A percentile compares a stretch with the other conserved stretches of the same genome.
phyloP scores from a whole-genome alignment of 2,113 vertebrate species.

The Colossoma macropomum region DNA sequence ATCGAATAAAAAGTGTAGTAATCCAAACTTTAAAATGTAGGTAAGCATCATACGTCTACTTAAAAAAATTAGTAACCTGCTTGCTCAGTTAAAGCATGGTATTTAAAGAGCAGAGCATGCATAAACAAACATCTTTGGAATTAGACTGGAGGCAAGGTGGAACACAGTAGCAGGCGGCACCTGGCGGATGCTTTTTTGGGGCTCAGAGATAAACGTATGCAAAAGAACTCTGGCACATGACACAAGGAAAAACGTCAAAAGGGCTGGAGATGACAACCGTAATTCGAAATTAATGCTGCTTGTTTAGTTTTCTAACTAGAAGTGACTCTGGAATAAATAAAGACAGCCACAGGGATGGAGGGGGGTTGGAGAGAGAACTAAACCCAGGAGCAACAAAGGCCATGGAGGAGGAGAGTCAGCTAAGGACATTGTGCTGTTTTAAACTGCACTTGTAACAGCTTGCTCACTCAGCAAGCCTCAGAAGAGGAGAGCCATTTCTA shows the following conservation, averaged over 20 bases:
- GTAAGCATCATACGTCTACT: no score
- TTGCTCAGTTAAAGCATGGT: neutral
- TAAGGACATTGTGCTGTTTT: slow-evolving; percentile 16
- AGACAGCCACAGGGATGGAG: neutral
- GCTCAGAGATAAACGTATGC: slow-evolving; percentile 46
- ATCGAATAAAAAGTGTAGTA: neutral
- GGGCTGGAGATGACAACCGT: no score
- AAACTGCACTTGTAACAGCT: neutral
- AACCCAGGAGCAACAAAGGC: neutral
- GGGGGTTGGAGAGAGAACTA: neutral
- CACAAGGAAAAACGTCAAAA: slow-evolving; percentile 2
- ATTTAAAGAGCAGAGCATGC: slow-evolving; percentile 21
- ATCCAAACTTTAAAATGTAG: neutral
- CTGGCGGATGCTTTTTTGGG: slow-evolving; percentile 1
- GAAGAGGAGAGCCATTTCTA: neutral
- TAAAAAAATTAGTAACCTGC: no score
- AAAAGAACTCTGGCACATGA: slow-evolving; percentile 21
- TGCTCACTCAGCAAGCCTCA: neutral
- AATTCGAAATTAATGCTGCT: slow-evolving; percentile 10
- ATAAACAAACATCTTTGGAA: slow-evolving; percentile 54
- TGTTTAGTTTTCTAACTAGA: slow-evolving; percentile 15
- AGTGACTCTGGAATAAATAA: slow-evolving; percentile 21
- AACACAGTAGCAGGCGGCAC: neutral
- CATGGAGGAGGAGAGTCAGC: neutral
- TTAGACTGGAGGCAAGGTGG: no score